A percentile compares a stretch with the other conserved stretches of the same genome.
Evolutionary conservation across 2,797 vertebrate genomes (phyloP).

Genomic region (Pterois miles): DNA sequence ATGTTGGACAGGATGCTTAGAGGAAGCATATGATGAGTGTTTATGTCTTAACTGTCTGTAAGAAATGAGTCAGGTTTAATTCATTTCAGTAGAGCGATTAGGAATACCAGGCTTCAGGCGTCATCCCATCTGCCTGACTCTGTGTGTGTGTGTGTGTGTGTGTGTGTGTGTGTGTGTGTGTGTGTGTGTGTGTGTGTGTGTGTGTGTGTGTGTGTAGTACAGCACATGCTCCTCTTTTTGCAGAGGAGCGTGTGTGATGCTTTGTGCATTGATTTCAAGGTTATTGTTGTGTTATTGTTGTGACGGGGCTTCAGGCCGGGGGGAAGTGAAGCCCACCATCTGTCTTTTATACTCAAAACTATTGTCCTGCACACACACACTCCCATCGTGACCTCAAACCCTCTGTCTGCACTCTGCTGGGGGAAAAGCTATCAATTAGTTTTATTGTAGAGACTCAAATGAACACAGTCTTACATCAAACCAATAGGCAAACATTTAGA

Average conservation of each 20-base stretch:
- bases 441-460: constrained; percentile 2
- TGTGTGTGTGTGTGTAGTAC: constrained; percentile 46
- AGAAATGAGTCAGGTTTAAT: constrained; percentile 17
- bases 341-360: constrained; percentile 67
- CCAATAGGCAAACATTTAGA: background rate
- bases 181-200: constrained; percentile 30
- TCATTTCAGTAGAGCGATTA: constrained; percentile 5
- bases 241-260: constrained; percentile 48
- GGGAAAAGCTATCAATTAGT: constrained; percentile 3
- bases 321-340: constrained; percentile 71
- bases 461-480: background rate
- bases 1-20: background rate
- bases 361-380: constrained; percentile 60
- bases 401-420: constrained; percentile 1
- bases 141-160: constrained; percentile 36
- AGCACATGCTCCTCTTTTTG: constrained; percentile 42
- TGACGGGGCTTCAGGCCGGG: constrained; percentile 32
- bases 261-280: constrained; percentile 65
- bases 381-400: constrained; percentile 43
- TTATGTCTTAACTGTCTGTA: background rate
- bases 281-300: constrained; percentile 71
- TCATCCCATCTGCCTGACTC: constrained; percentile 44
- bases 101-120: constrained; percentile 8
- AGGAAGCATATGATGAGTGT: background rate
- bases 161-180: constrained; percentile 32